Percentiles rank a stretch among this genome's conserved stretches.
These are phyloP conservation scores for Labrus mixtus DNA, from an alignment of 2,113 vertebrate genomes.

Conservation along the genomic window DNA sequence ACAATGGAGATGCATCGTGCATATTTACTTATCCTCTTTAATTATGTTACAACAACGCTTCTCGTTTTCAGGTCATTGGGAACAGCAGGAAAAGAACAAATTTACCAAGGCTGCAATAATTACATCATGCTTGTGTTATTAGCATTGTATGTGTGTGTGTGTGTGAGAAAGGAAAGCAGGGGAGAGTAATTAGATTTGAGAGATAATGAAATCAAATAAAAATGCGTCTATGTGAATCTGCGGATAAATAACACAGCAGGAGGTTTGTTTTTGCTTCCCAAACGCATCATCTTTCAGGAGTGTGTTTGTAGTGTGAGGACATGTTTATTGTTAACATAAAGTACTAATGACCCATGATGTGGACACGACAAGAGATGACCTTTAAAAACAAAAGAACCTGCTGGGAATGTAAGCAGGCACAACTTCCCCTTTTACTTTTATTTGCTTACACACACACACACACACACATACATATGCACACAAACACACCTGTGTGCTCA, in stretches of 20 bases:
- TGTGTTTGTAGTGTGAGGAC: conserved; percentile 15
- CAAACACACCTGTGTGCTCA: conserved; percentile 52
- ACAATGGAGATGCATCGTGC: conserved; percentile 10
- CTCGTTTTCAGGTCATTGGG: conserved; percentile 61
- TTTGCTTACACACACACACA: conserved; percentile 20
- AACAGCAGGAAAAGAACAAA: conserved; percentile 67
- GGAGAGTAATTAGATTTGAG: conserved; percentile 59
- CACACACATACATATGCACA: background rate
- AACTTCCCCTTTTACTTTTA: conserved; percentile 19
- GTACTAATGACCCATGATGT: conserved; percentile 11
- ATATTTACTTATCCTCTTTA: conserved; percentile 49
- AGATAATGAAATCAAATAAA: conserved; percentile 57
- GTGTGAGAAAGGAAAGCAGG: conserved; percentile 24
- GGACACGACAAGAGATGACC: conserved; percentile 13
- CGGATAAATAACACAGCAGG: conserved; percentile 29
- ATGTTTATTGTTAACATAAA: conserved; percentile 38
- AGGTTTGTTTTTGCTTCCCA: background rate
- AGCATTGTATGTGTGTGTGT: conserved; percentile 22
- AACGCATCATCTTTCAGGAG: conserved; percentile 4
- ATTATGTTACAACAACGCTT: conserved; percentile 30
- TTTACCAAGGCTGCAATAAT: conserved; percentile 71
- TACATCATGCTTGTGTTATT: conserved; percentile 74
- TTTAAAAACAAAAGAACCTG: conserved; percentile 36
- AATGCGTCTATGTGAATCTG: conserved; percentile 51
- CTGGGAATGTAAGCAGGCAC: conserved; percentile 30